Conservation (phyloP, 92 coral and sea anemone species). For the Meandrina meandrites region DNA sequence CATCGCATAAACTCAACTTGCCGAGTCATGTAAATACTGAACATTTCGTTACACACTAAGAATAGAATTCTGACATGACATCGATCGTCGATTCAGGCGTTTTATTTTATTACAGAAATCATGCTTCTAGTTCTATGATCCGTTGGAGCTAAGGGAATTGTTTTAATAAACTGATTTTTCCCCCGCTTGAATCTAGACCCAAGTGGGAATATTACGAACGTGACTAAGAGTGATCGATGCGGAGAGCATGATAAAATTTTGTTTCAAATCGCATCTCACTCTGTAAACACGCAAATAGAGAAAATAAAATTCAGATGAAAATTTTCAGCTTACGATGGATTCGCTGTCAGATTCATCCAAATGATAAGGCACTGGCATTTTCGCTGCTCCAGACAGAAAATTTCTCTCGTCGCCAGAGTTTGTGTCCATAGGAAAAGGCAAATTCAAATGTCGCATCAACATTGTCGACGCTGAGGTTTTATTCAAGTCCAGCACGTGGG, state of each 20-base stretch:
- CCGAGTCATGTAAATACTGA: slow-evolving; percentile 8
- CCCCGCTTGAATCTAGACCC: neutral
- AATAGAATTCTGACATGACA: slow-evolving; percentile 1
- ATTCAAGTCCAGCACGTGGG: slow-evolving; percentile 32
- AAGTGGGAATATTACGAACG: neutral
- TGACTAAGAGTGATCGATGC: neutral
- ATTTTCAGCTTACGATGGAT: slow-evolving; percentile 70
- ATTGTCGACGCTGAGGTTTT: slow-evolving; percentile 4
- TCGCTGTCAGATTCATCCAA: slow-evolving; percentile 84
- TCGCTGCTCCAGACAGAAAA: slow-evolving; percentile 33
- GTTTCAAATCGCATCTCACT: neutral
- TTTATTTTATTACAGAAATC: neutral
- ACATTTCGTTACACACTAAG: neutral
- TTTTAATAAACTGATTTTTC: neutral
- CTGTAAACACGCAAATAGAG: neutral
- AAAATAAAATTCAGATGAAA: neutral
- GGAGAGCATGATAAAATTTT: neutral
- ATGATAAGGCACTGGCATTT: slow-evolving; percentile 81
- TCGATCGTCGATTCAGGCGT: slow-evolving; percentile 4
- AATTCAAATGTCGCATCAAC: slow-evolving; percentile 37
- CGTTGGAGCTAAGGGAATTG: neutral
- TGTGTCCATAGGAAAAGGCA: slow-evolving; percentile 47
- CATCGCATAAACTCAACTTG: neutral
- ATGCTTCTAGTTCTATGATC: neutral
- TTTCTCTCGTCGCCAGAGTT: slow-evolving; percentile 42